phyloP scores from a whole-genome alignment of 2,888 invertebrate species.

The Formica aserva region DNA sequence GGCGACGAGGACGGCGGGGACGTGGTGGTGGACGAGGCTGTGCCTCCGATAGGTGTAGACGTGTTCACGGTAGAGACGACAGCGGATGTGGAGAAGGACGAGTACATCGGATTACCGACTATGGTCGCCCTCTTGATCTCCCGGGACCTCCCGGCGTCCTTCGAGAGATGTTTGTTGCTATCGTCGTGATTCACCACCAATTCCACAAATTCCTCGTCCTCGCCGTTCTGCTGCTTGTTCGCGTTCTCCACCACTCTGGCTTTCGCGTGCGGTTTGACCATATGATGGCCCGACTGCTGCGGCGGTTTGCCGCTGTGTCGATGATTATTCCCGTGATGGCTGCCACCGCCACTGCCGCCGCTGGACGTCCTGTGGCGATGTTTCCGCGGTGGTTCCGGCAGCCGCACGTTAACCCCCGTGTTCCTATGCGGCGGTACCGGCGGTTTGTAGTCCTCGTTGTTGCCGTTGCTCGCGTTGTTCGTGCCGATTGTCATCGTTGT shows the following conservation, averaged over 20 bases:
- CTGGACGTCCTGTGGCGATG: slow-evolving; percentile 85
- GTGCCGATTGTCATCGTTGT: slow-evolving; percentile 66
- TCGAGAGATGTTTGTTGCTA: slow-evolving; percentile 68
- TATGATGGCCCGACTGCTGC: slow-evolving; percentile 61
- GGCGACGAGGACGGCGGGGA: slow-evolving; percentile 85
- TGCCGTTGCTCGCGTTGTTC: slow-evolving; percentile 74
- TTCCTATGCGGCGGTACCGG: slow-evolving; percentile 96
- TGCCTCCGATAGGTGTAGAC: slow-evolving; percentile 68
- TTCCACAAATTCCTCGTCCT: slow-evolving; percentile 82
- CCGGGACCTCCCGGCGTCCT: slow-evolving; percentile 80
- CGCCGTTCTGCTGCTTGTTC: slow-evolving; percentile 69
- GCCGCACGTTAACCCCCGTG: slow-evolving; percentile 88
- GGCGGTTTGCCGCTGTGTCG: slow-evolving; percentile 77
- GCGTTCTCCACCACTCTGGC: slow-evolving; percentile 69
- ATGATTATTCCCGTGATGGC: slow-evolving; percentile 83
- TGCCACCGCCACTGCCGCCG: slow-evolving; percentile 79
- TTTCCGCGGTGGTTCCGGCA: slow-evolving; percentile 82
- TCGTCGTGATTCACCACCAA: slow-evolving; percentile 80
- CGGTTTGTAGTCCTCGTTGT: slow-evolving; percentile 92
- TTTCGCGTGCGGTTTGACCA: slow-evolving; percentile 74
- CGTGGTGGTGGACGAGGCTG: slow-evolving; percentile 72
- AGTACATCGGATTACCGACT: slow-evolving; percentile 96
- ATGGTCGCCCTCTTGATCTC: slow-evolving; percentile 94
- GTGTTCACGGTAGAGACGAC: slow-evolving; percentile 54
- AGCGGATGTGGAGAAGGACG: slow-evolving; percentile 84